Evolutionary conservation across 1,140 invertebrate species (phyloP), one percentile per base, ranked within the genome.

Genomic region (Contarinia nasturtii): DNA sequence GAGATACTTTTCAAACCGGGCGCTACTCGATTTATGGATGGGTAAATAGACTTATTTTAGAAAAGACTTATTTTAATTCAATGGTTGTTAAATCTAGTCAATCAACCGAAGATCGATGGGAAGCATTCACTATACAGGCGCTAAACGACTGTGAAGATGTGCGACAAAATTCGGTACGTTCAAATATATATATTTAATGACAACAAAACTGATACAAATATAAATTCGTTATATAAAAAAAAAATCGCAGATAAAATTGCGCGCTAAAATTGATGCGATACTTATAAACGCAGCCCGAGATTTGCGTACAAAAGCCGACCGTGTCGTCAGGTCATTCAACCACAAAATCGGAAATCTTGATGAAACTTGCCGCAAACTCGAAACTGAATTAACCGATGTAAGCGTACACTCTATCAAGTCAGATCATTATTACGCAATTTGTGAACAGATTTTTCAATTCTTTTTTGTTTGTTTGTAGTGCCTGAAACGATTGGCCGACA

Each of bases 271-370:
- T 0, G 71, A 80, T 51, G 65, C 72, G 0, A 75, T 79, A 38
- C 62, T 81, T 33, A 65, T 70, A 8, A 76, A 77, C 47, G 74
- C 72, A 1, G 71, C 81, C 1, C 67, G 75, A 48, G 80, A 83
- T 62, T 66, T 87, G 10, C 68, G 80, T 20, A 73, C 68, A 21
- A 82, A 85, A 65, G 80, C 80, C 0, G 80, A 82, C 58, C 63
- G 63, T 42, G 80, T 84, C 1, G 80, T 85, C 54, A 64, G 72
- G 44, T 73, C 75, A 1, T 56, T 86, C 36, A 69, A 69, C 0
- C 68, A 75, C 44, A 73, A 79, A 22, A 74, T 82, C 18, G 71
- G 73, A 33, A 73, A 79, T 44, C 78, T 73, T 0, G 72, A 81
- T 52, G 75, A 82, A 59, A 61, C 77, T 1, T 67, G 74, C 22